Percentiles rank a stretch among this genome's conserved stretches.
These are phyloP conservation scores for Menidia menidia DNA, from an alignment of 2,797 vertebrate species.

Conservation along the genomic window DNA sequence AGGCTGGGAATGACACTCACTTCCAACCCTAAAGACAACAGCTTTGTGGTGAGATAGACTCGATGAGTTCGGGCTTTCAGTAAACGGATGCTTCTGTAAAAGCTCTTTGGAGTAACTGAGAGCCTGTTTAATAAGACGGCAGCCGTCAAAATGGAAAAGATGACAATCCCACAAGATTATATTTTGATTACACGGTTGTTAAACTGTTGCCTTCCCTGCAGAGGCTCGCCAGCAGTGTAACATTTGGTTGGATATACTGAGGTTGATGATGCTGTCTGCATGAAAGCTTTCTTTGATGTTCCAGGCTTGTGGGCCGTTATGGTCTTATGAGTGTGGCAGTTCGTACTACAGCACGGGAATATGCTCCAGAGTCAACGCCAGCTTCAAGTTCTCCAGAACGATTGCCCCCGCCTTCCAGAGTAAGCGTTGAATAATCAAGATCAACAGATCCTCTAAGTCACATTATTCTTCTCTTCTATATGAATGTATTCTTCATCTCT, in stretches of 20 bases:
- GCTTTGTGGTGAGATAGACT: slow-evolving; percentile 91
- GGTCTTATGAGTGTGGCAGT: slow-evolving; percentile 99
- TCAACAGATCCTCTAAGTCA: slow-evolving; percentile 7
- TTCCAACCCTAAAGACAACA: slow-evolving; percentile 94
- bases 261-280: slow-evolving; percentile 17
- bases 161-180: slow-evolving; percentile 30
- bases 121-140: slow-evolving; percentile 34
- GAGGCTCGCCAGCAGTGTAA: not conserved
- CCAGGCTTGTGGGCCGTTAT: slow-evolving; percentile 96
- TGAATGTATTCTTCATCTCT: slow-evolving; percentile 29
- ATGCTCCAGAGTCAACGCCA: slow-evolving; percentile 94
- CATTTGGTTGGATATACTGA: slow-evolving; percentile 24
- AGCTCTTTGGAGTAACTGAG: slow-evolving; percentile 1
- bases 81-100: slow-evolving; percentile 7
- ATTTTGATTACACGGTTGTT: slow-evolving; percentile 47
- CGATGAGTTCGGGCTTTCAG: not conserved
- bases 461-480: slow-evolving; percentile 17
- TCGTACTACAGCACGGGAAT: slow-evolving; percentile 99
- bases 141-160: slow-evolving; percentile 14
- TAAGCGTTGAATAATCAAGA: slow-evolving; percentile 71
- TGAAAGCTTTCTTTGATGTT: slow-evolving; percentile 48
- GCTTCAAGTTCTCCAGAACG: slow-evolving; percentile 96
- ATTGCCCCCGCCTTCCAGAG: slow-evolving; percentile 97
- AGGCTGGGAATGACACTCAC: slow-evolving; percentile 94
- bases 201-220: slow-evolving; percentile 5